Evolutionary conservation across 2,888 invertebrate genomes (phyloP).

Genomic region (Cremastinae sp.): DNA sequence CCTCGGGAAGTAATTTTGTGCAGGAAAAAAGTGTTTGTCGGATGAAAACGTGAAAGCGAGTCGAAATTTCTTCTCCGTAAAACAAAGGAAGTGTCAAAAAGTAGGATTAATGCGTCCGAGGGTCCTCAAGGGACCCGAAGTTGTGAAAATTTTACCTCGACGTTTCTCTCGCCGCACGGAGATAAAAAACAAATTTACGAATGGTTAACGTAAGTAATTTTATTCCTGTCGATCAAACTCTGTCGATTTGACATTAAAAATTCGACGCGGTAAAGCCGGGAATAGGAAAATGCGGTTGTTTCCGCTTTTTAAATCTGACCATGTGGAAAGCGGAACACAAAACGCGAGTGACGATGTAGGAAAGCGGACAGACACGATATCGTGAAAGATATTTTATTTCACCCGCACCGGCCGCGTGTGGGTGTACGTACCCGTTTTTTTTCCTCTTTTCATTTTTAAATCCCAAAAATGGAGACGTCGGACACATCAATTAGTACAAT

Average conservation of each 20-base stretch:
- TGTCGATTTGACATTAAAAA: not conserved
- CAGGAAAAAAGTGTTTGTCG: not conserved
- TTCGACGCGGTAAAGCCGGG: not conserved
- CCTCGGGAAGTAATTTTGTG: too few relatives aligned
- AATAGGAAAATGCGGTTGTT: constrained; percentile 7
- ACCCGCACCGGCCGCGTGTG: not conserved
- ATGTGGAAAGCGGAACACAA: constrained; percentile 47
- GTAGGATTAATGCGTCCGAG: constrained; percentile 58
- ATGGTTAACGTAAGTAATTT: constrained; percentile 58
- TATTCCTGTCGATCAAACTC: not conserved
- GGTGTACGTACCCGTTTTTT: not conserved
- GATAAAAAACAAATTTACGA: constrained; percentile 47
- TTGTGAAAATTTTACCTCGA: constrained; percentile 45
- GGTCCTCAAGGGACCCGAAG: constrained; percentile 62
- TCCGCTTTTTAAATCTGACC: constrained; percentile 55
- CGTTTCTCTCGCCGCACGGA: constrained; percentile 23
- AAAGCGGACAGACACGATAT: constrained; percentile 24
- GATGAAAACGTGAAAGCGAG: constrained; percentile 10
- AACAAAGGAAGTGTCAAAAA: constrained; percentile 37
- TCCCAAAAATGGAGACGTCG: constrained; percentile 27
- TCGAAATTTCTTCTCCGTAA: constrained; percentile 15
- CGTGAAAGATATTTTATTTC: constrained; percentile 13
- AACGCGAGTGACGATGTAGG: constrained; percentile 23
- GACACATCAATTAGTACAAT: constrained; percentile 40
- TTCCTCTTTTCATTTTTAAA: not conserved